These are phyloP conservation scores for Bombyx mandarina DNA, from an alignment of 1,140 invertebrate genomes.

Conservation along the genomic window DNA sequence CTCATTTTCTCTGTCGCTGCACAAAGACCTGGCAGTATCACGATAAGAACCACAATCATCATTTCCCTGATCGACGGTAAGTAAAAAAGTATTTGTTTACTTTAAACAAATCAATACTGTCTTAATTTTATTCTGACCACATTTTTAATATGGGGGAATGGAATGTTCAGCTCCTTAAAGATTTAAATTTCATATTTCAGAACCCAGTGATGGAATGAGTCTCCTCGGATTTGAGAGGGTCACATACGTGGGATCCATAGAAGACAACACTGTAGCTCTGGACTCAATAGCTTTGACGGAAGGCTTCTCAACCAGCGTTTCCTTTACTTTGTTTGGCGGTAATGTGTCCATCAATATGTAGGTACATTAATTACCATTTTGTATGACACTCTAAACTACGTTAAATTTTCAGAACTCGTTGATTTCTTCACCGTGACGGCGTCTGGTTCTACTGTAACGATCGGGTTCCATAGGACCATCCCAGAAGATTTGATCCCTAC, in stretches of 20 bases:
- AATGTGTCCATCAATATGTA: neutral
- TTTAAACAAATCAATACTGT: too few species aligned
- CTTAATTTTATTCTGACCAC: too few species aligned
- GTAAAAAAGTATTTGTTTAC: too few species aligned
- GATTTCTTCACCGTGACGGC: constrained; percentile 8
- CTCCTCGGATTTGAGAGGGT: constrained; percentile 22
- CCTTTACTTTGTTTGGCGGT: constrained; percentile 24
- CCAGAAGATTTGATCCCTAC: constrained; percentile 18
- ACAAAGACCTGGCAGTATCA: constrained; percentile 4
- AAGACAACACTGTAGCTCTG: constrained; percentile 12
- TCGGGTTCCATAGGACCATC: constrained; percentile 11
- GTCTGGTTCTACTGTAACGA: constrained; percentile 10
- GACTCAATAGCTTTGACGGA: constrained; percentile 18
- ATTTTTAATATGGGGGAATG: too few species aligned
- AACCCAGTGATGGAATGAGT: neutral
- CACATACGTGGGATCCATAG: constrained; percentile 23
- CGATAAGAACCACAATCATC: constrained; percentile 9
- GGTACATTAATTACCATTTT: too few species aligned
- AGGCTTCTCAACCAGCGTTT: constrained; percentile 17
- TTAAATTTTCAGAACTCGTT: constrained; percentile 15
- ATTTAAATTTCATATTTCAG: constrained; percentile 2
- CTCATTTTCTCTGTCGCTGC: constrained; percentile 16
- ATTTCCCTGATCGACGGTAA: constrained; percentile 2
- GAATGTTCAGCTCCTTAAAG: too few species aligned
- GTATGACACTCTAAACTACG: neutral